Base-by-base conservation (phyloP, 2,113 vertebrate species). In the Petroica traversi region DNA sequence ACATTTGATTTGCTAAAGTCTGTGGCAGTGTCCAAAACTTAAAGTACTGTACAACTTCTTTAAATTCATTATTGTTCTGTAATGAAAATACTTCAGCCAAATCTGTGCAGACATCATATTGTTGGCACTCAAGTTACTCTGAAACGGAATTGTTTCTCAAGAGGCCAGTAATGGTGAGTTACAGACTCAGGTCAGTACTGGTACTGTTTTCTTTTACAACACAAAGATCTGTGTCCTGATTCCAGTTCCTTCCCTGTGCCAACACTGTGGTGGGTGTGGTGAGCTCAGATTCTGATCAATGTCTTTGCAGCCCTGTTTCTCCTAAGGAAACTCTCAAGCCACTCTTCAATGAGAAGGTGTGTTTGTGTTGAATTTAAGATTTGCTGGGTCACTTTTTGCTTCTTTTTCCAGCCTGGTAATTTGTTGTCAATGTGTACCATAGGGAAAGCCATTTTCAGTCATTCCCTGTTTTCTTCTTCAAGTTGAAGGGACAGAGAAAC, bases 181-280 rank as follows among this genome's bases (percentile, higher is more conserved):
- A 31, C 0, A 2, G 28, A 31, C 49, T 64, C 10, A 6, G 18
- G 51, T 52, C 2, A 2, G 7, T 75, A 5, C 12, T 26, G 23
- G 28, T 71, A 6, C 2, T 72, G 22, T 29, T 34, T 45, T 41
- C 6, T 78, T 61, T 63, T 43, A 8, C 29, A 11, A 8, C 22
- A 19, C 24, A 7, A 20, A 23, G 13, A 36, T 68, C 48, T 1
- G 0, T 66, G 24, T 68, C 57, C 43, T 85, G 75, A 26, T 34
- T 79, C 64, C n/a, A 34, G 2, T 73, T 63, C 74, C 54, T 40
- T 79, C 29, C 20, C 41, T 31, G 8, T 66, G 3, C 40, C 57
- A 29, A 36, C 4, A 1, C 23, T 74, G 1, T 29, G 13, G 40
- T 40, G 41, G 33, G 6, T 28, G 34, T 76, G 63, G 3, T 73